phyloP scores from a whole-genome alignment of 2,113 vertebrate species.

The Neogale vison region DNA sequence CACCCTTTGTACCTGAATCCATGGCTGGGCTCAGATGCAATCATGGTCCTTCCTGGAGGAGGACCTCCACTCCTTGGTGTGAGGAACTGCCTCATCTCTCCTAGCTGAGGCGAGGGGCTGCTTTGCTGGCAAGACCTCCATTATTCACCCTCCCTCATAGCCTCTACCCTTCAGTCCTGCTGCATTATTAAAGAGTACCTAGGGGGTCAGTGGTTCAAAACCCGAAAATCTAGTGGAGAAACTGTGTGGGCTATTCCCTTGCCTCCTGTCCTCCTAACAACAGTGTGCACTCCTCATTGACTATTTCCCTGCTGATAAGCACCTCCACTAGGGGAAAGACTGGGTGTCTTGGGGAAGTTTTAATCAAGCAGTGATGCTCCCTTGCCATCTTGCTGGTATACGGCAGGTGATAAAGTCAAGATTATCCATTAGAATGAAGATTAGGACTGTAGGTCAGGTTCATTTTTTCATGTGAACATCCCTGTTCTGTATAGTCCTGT shows the following conservation, averaged over 20 bases:
- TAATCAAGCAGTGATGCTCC: neutral
- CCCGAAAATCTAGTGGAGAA: neutral
- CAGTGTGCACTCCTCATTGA: neutral
- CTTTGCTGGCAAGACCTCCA: neutral
- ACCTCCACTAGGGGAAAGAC: neutral
- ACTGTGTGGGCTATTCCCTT: neutral
- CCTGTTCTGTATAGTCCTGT: too few species aligned
- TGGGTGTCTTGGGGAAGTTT: neutral
- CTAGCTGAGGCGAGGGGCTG: neutral
- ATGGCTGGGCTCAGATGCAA: conserved; percentile 12
- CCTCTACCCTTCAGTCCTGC: neutral
- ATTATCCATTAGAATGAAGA: neutral
- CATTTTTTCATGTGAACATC: neutral
- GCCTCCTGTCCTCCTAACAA: neutral
- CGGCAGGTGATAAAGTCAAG: neutral
- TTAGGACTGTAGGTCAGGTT: neutral
- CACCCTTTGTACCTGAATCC: conserved; percentile 53
- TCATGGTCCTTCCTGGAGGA: conserved; percentile 12
- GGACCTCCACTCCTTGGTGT: neutral
- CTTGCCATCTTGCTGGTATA: neutral
- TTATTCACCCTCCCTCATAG: neutral
- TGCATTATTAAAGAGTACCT: neutral
- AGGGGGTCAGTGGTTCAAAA: neutral
- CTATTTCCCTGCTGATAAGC: neutral
- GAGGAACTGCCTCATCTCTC: neutral